Base-by-base conservation (phyloP, 2,113 vertebrate species). In the Leptobrachium leishanense region DNA sequence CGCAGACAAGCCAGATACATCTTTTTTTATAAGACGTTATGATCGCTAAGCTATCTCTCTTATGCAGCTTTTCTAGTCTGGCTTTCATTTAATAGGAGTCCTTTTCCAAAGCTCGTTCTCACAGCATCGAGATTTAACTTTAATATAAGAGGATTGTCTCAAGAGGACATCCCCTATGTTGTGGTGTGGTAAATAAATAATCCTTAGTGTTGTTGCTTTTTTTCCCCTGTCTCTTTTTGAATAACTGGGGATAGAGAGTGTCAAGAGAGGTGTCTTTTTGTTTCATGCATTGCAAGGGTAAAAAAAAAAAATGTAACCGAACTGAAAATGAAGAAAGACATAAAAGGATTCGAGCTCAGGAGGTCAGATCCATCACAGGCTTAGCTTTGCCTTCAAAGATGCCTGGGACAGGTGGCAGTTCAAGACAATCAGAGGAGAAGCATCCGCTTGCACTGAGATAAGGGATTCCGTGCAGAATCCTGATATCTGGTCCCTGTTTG, bases 391-490 rank as follows among this genome's bases (percentile, higher is more conserved):
- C 94, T 98, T 98, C 95, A 98, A 97, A 98, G 96, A 97, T 96
- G 95, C 90, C 93, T 94, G 96, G 95, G 96, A 98, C 96, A 98
- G 96, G 95, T 98, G 96, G 95, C 96, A 96, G 96, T 96, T 96
- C 93, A 90, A 95, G 96, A 98, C 96, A 98, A 97, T 97, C 94
- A 90, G 89, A 93, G 93, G 90, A 92, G 92, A 89, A 91, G 91
- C 92, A 94, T 95, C 93, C 93, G 92, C 93, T 90, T 88, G 92
- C 84, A 79, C 92, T 41, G 90, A 96, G 96, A 98, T 99, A 98
- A 98, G 96, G 95, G 94, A 95, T 95, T 96, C 77, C 93, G 90
- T 92, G 85, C 83, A 9, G 90, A 90, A 91, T 90, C 90, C 89
- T 85, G 87, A 94, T 94, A 92, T 95, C 93, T 93, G 92, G 85